Evolutionary conservation across 2,113 vertebrate species (phyloP).

Genomic region (Nicator chloris): DNA sequence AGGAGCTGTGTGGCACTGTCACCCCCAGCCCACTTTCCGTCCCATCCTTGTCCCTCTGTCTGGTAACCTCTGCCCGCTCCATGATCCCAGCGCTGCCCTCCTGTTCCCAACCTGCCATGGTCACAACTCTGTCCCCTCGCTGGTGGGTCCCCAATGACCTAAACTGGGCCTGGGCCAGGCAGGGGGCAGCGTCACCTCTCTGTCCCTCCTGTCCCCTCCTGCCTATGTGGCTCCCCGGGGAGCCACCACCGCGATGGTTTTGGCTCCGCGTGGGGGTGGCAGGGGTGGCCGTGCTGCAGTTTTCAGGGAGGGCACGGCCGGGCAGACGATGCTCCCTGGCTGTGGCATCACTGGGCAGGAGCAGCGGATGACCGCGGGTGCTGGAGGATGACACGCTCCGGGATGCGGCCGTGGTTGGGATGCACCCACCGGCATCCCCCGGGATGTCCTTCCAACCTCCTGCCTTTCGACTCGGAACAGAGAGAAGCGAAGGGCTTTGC

Average conservation of each 20-base stretch:
- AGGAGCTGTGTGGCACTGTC: conserved; percentile 83
- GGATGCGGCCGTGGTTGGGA: not conserved
- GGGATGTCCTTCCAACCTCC: not conserved
- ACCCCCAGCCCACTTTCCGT: conserved; percentile 73
- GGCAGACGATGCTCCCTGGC: not conserved
- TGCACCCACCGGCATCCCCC: rapidly evolving
- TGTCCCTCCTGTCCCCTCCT: not conserved
- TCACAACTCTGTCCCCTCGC: not conserved
- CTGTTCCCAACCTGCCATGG: rapidly evolving
- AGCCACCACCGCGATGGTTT: not conserved
- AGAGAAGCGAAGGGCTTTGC: conserved; percentile 14
- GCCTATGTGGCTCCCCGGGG: rapidly evolving
- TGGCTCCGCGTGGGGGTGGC: rapidly evolving
- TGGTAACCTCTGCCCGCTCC: conserved; percentile 63
- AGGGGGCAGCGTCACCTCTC: not conserved
- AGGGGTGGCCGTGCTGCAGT: rapidly evolving
- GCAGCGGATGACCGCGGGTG: rapidly evolving
- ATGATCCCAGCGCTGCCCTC: rapidly evolving
- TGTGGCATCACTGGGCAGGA: not conserved
- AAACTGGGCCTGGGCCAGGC: not conserved
- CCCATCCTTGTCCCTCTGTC: conserved; percentile 88
- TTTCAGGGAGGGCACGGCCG: not conserved
- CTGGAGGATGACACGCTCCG: rapidly evolving
- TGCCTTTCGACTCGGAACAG: not conserved
- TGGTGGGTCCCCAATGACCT: not conserved